These are phyloP conservation scores for Drosophila pruinosa DNA, from an alignment of 1,140 invertebrate species.

Conservation along the genomic window DNA sequence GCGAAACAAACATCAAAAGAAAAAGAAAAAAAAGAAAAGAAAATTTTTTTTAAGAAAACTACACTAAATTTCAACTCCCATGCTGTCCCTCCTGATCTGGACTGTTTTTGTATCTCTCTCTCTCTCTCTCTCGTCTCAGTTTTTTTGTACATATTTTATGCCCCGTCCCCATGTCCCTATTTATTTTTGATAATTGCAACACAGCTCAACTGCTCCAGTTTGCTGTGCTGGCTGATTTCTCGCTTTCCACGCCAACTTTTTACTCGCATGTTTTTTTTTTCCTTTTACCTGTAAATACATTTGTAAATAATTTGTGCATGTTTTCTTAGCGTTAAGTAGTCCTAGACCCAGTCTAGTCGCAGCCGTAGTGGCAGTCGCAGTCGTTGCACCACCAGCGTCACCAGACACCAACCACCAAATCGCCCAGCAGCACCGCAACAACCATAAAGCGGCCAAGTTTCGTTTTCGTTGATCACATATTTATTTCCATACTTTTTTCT, in stretches of 20 bases:
- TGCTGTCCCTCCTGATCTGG: constrained; percentile 72
- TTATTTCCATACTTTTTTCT: not conserved
- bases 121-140: constrained; percentile 29
- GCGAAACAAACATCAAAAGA: constrained; percentile 18
- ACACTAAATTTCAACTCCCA: constrained; percentile 47
- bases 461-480: constrained; percentile 15
- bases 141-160: constrained; percentile 47
- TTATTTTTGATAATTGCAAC: not conserved
- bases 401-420: constrained; percentile 55
- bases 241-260: constrained; percentile 26
- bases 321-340: constrained; percentile 9
- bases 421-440: constrained; percentile 15
- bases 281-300: constrained; percentile 8
- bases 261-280: constrained; percentile 26
- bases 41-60: constrained; percentile 9
- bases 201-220: constrained; percentile 38
- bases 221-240: constrained; percentile 39
- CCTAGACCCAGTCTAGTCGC: no score
- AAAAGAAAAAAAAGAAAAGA: constrained; percentile 13
- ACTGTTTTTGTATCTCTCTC: constrained; percentile 29
- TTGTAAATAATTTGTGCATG: constrained; percentile 28
- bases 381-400: constrained; percentile 33
- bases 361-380: not conserved
- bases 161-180: not conserved
- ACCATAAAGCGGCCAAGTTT: constrained; percentile 26